A percentile compares a stretch with the other conserved stretches of the same genome.
Evolutionary conservation across 2,113 vertebrate genomes (phyloP).

Genomic region (Daboia siamensis): DNA sequence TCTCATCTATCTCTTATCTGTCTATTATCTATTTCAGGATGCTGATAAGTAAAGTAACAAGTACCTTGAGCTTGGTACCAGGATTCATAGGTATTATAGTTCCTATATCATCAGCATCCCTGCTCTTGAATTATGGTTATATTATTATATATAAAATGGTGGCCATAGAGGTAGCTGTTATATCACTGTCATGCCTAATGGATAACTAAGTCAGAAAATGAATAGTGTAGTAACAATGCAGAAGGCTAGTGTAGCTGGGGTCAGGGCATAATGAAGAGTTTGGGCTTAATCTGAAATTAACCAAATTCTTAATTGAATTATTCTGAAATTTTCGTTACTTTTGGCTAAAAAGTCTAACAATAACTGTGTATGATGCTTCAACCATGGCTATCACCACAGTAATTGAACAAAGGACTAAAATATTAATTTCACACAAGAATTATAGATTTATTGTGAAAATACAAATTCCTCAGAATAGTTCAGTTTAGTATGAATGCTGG

Average conservation of each 20-base stretch:
- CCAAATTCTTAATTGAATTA: neutral
- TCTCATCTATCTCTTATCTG: neutral
- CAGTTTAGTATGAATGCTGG: neutral
- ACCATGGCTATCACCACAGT: neutral
- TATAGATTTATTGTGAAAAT: neutral
- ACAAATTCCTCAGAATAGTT: neutral
- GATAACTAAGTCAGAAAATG: neutral
- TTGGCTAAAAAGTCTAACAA: neutral
- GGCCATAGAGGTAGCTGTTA: neutral
- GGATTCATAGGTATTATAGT: neutral
- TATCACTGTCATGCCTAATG: neutral
- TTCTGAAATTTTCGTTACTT: neutral
- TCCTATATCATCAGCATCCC: neutral
- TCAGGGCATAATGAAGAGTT: neutral
- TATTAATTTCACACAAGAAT: neutral
- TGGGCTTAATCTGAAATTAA: neutral
- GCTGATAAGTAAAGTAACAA: neutral
- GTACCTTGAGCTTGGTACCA: neutral
- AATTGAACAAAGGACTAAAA: neutral
- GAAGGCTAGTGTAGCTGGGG: neutral
- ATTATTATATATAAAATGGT: neutral
- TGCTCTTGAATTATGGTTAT: too few species aligned
- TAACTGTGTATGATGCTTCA: neutral
- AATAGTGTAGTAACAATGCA: neutral
- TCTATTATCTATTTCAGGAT: neutral